Base-by-base conservation (phyloP, 2,113 vertebrate genomes). In the Tetrax tetrax region DNA sequence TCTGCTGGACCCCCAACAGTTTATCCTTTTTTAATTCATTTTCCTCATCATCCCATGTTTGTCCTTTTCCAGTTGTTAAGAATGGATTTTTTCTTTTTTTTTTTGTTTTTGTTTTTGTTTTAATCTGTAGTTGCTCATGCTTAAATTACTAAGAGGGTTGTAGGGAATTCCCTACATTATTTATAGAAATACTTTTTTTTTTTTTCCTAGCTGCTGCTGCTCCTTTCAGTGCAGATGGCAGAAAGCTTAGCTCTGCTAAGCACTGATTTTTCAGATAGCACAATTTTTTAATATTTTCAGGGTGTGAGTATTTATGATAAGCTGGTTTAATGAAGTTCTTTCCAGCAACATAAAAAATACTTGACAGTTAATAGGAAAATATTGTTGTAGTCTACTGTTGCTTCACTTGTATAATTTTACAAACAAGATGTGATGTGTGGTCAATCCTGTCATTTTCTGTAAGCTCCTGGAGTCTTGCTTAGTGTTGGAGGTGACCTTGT, bases 141-240 rank as follows among this genome's bases (percentile, higher is more conserved):
- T 74, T 78, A 81, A 93, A 93, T 83, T 95, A 71, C 76, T 76
- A 12, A 79, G 54, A 71, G 33, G 37, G 8, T 79, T 91, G 43
- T 84, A 89, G 66, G 86, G 59, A 91, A 83, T 95, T 78, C 72
- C 64, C 60, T 74, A 18, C 56, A 4, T 89, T 94, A 96, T 91
- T 96, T 94, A 70, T 83, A 68, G 50, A 95, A 81, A 33, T 78
- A n/a, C 28, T 68, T 66, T 65, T 72, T 48, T 41, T 59, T 47
- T 27, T 35, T 41, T 47, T 5, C 12, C 53, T 63, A 25, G 43
- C 56, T 83, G 25, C 18, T 77, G 4, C 21, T 47, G 28, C n/a
- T 70, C 3, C 60, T 90, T 84, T 71, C 53, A 68, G 56, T 89
- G 43, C 56, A 93, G 64, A 56, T 51, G 64, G 33, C 48, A 80